Evolutionary conservation across 2,888 invertebrate genomes (phyloP), one percentile per base, ranked within the genome.

Genomic region (Monopis laevigella): DNA sequence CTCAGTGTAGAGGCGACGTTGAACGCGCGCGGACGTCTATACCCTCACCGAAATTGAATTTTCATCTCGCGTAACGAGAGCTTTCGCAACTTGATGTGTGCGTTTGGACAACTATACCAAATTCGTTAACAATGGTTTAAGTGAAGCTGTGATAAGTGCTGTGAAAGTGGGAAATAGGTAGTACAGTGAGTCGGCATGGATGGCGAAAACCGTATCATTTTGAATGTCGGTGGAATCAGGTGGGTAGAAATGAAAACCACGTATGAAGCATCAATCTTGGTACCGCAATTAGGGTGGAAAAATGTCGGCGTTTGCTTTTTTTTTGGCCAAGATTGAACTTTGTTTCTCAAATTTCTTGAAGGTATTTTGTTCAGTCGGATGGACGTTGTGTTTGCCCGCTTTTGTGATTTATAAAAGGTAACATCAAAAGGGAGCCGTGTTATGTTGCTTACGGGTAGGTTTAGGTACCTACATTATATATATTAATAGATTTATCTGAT

Each of bases 201-300:
- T 86, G 90, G 92, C 52, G 95, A 96, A 83, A 94, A 96, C 75
- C 87, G 95, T 63, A 93, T 96, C 59, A 92, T 95, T 69, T 84
- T 96, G 64, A 96, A 96, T 82, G 94, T 96, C 64, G 95, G 96
- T 50, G 96, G 96, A 48, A 94, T 96, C 67, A 86, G 92, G 75
- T 91, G 52, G 59, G 66, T 43, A 40, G n/a, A n/a, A n/a, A n/a
- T n/a, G n/a, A n/a, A n/a, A n/a, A n/a, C n/a, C n/a, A n/a, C n/a
- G 24, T 78, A 78, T 53, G 19, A 30, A 32, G 28, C 26, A 21
- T 10, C 17, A 29, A 39, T 29, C 24, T 24, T n/a, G n/a, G 18
- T 30, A 29, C 18, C 29, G 24, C 28, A 21, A 21, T 16, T 32
- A 12, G 21, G 24, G 24, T 17, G 29, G 30, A 19, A 14, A 41